phyloP scores from a whole-genome alignment of 1,140 invertebrate species.

The Chionoecetes opilio region DNA sequence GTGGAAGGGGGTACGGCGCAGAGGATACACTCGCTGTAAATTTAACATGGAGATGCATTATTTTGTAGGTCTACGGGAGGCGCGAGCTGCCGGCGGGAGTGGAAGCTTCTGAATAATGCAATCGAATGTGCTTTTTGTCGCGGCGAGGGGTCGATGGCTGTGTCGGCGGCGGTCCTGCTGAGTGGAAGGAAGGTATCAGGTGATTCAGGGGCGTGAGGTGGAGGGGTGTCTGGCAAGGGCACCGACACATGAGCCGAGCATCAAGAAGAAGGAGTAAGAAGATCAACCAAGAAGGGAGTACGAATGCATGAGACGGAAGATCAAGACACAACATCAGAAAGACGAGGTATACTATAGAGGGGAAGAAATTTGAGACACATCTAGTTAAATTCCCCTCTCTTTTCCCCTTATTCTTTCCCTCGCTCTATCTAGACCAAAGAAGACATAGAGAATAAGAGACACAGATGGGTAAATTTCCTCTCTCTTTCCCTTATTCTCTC shows the following conservation, averaged over 20 bases:
- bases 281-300: not conserved
- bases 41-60: constrained; percentile 64
- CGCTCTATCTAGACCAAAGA: not conserved
- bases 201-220: constrained; percentile 32
- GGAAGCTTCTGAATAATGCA: constrained; percentile 56
- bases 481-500: not conserved
- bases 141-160: constrained; percentile 2
- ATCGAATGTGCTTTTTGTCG: constrained; percentile 42
- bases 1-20: not conserved
- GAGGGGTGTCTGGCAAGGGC: not conserved
- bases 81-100: constrained; percentile 51
- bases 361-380: too few relatives aligned
- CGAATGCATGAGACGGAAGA: not conserved
- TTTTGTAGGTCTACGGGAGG: constrained; percentile 62
- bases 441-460: too few relatives aligned
- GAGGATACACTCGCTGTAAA: constrained; percentile 42
- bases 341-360: too few relatives aligned
- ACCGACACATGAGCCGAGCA: not conserved
- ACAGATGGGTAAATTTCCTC: too few relatives aligned
- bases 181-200: not conserved
- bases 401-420: not conserved
- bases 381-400: too few relatives aligned
- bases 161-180: not conserved
- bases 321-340: not conserved
- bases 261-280: not conserved